Base-by-base conservation (phyloP, 2,797 vertebrate species). In the Micropoecilia bifurca region DNA sequence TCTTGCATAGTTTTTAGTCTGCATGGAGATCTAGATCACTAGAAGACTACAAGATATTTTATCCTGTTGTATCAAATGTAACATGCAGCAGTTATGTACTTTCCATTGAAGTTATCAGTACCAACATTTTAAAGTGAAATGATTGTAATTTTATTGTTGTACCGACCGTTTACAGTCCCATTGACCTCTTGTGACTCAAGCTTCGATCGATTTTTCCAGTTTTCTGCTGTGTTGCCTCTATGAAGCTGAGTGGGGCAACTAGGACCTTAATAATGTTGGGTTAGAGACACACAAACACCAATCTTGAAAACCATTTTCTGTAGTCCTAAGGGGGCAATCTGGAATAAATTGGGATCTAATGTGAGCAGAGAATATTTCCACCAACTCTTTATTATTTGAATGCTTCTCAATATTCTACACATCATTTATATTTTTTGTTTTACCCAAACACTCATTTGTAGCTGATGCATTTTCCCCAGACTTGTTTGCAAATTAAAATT, bases 1-100 rank as follows among this genome's bases (percentile, higher is more conserved):
- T 76, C 41, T 76, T 88, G 91, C 85, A 92, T 93, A 81, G 82
- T 84, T 92, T 92, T 61, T 82, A 88, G 39, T 41, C 76, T 81
- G 79, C 63, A n/a, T 55, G 25, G 71, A 87, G 83, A 81, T 73
- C 83, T 6, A n/a, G 53, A 87, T 68, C 69, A 72, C 57, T 46
- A 68, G 22, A 55, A 53, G 8, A 80, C 76, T 3, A 82, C 61
- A 76, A 83, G 83, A 75, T 83, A 83, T 36, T 39, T 55, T 45
- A 66, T 83, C 75, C 79, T 55, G 88, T 59, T 55, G 55, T 30
- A 14, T 59, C 43, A 10, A 22, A 20, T 66, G 55, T 61, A 57
- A 41, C 25, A 69, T 69, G 36, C 10, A 13, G 22, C 22, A 68
- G 20, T 25, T 20, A 39, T 39, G 3, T 22, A 18, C 36, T 63